Base-by-base conservation (phyloP, 2,888 invertebrate genomes). In the Phanerotoma sp. region DNA sequence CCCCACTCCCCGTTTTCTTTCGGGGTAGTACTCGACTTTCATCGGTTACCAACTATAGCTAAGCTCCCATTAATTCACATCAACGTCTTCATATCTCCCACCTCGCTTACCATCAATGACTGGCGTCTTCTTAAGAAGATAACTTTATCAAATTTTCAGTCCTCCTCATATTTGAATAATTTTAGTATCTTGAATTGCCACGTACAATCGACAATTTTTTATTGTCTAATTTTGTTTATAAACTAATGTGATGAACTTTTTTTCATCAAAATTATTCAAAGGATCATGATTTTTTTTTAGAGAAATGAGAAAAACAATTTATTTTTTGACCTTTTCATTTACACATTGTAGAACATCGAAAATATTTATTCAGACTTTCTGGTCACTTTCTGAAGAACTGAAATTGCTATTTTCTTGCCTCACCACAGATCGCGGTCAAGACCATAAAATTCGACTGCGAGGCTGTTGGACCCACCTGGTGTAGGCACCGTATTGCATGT, bases 31-130 rank as follows among this genome's bases (percentile, higher is more conserved):
- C 66, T 64, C 52, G 56, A 55, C 54, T 56, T 54, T 41, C 52
- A 46, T 50, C 56, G 54, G 56, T 49, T 59, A 54, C 61, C 54
- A 61, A 72, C 70, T 69, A 68, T 21, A 70, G 70, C 72, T 76
- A 75, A 75, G 74, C 74, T 66, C 70, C 63, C 75, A 77, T 77
- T 76, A 75, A 76, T 77, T 77, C 74, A 76, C 76, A 74, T 76
- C 76, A 76, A 76, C 69, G 76, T 76, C 75, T 75, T 75, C 61
- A 72, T 76, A 75, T 68, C 66, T 66, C 58, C 30, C 33, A 30
- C 25, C 21, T 22, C 15, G 28, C 51, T 40, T 51, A 55, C 62
- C 64, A 62, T 61, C 61, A 71, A 67, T 76, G 75, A 76, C 75
- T 76, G 73, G 75, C 74, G 70, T 71, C 66, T 70, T 73, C 68